Percentiles rank a stretch among this genome's conserved stretches.
phyloP scores from a whole-genome alignment of 2,113 vertebrate species.

The Gopherus evgoodei region DNA sequence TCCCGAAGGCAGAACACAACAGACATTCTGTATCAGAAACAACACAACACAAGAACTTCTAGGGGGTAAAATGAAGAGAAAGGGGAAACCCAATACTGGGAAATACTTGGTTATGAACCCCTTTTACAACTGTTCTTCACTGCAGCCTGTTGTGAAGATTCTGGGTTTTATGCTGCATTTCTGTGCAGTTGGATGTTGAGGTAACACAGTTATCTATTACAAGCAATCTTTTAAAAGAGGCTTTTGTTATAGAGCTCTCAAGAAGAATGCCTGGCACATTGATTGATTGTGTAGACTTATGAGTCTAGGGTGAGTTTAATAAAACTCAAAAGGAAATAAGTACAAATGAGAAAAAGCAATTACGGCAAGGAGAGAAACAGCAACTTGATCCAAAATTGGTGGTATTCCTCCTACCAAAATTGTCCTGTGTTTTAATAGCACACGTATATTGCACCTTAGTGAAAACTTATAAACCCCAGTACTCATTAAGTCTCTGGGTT shows the following conservation, averaged over 20 bases:
- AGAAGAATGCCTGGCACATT: background rate
- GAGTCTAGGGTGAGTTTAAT: background rate
- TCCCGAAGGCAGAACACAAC: background rate
- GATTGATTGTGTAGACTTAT: background rate
- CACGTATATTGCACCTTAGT: background rate
- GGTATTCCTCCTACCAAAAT: background rate
- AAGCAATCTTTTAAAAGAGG: background rate
- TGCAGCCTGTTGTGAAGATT: background rate
- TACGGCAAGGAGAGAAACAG: background rate
- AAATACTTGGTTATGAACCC: background rate
- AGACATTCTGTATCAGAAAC: rapidly evolving
- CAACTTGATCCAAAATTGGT: background rate
- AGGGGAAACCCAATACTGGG: background rate
- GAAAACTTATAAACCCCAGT: background rate
- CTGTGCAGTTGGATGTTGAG: background rate
- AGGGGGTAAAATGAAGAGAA: background rate
- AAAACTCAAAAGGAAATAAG: background rate
- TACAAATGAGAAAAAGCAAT: background rate
- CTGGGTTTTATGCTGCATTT: background rate
- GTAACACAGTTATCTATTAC: background rate
- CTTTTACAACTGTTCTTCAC: background rate
- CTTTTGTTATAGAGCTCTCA: background rate
- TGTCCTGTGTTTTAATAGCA: background rate
- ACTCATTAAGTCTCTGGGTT: background rate
- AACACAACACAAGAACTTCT: background rate